Conservation (phyloP, 2,113 vertebrate genomes). For the Podocnemis expansa region DNA sequence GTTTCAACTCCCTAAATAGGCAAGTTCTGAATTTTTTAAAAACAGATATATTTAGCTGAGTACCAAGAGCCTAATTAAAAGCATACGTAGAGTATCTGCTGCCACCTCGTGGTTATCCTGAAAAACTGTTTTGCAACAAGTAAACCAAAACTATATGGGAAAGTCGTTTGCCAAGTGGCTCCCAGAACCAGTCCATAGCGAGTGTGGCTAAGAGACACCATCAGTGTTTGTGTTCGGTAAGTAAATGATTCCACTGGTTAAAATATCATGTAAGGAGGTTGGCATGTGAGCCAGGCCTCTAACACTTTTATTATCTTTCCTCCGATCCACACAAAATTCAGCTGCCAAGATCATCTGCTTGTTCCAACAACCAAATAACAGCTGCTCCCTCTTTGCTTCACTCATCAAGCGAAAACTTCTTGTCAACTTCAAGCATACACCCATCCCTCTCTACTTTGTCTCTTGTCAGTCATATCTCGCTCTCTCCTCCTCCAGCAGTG, state of each 20-base stretch:
- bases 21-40: slow-evolving; percentile 9
- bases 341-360: background rate
- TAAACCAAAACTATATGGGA: rapidly evolving
- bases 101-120: slow-evolving; percentile 69
- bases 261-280: background rate
- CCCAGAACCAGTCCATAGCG: rapidly evolving
- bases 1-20: slow-evolving; percentile 12
- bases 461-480: background rate
- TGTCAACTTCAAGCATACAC: background rate
- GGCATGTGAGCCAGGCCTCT: background rate
- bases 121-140: background rate
- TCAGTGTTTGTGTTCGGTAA: background rate
- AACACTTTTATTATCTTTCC: background rate
- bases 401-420: background rate
- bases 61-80: background rate
- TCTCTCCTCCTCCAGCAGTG: background rate
- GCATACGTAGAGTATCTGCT: slow-evolving; percentile 61
- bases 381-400: background rate
- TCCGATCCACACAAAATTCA: background rate
- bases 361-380: background rate
- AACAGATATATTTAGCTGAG: background rate
- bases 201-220: background rate
- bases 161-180: no score
- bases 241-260: background rate
- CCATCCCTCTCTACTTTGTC: background rate